Evolutionary conservation across 2,797 vertebrate species (phyloP), one percentile per base, ranked within the genome.

Genomic region (Distichodus sexfasciatus): DNA sequence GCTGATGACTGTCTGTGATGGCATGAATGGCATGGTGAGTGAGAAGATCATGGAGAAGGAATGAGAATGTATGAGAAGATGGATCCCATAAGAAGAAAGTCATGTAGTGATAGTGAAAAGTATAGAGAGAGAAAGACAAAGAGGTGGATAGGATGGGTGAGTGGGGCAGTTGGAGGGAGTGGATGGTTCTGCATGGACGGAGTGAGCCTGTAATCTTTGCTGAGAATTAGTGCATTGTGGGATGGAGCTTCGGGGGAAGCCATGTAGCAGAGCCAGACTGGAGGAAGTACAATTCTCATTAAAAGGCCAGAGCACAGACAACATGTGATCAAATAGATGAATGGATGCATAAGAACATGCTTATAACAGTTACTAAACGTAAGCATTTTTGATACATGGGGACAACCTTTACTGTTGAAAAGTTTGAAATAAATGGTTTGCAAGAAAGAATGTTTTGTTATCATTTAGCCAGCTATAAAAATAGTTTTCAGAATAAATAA

Each of bases 121-220:
- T 35, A n/a, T 40, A 41, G 12, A 15, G 23, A 40, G 36, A 40
- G 29, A 59, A 12, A 63, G 43, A n/a, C 46, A 36, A 3, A 53
- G 48, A 60, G 7, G 21, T 50, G 21, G 63, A 59, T n/a, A n/a
- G 35, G 26, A 21, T 4, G 15, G 44, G 21, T 38, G 43, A 61
- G 44, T 3, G n/a, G 11, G 4, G 35, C 40, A 51, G 40, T 65
- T 1, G 55, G 51, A 15, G 38, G 48, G 23, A 17, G 64, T 9
- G 46, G 28, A 31, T 24, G 40, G 24, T 36, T 48, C 23, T 28
- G 62, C 38, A 10, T 72, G 26, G 12, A 63, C 24, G 35, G 29
- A 14, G 29, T 61, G 51, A 31, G 53, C 21, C 3, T 54, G 53
- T 77, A 60, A 68, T 78, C 53, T 46, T 11, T 1, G 63, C 41